Evolutionary conservation across 53 echinoderm and acorn worm species (phyloP), one percentile per base, ranked within the genome.

Genomic region (Paracentrotus lividus): DNA sequence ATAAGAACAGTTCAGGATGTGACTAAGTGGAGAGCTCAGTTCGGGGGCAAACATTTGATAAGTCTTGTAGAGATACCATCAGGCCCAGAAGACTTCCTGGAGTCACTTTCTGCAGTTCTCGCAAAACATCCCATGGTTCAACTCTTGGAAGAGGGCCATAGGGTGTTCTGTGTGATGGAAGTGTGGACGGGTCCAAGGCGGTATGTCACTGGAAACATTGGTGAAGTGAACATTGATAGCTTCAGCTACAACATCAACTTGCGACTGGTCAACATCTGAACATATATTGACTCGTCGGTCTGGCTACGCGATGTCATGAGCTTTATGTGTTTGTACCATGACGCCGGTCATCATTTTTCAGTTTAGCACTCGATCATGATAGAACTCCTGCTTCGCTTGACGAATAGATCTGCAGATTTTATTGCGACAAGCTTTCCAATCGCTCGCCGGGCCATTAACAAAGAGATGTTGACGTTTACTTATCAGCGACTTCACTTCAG

Each of bases 401-500:
- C 43, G 32, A 32, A 94, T 94, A 67, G 68, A 90, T 68, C 77
- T 72, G 32, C 51, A 51, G 38, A 94, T 51, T 42, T 90, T 78
- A 77, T 94, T 94, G 32, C 94, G 89, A 12, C 91, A 52, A 23
- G 40, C 69, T 49, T 24, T 88, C 72, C 85, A 84, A 13, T 67
- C 31, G 40, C 31, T 32, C 26, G 56, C 51, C 12, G 72, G 72
- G 21, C 81, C 78, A 32, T n/a, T 18, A 42, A 8, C 72, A 49
- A 93, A 93, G 31, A 75, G 47, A 20, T 94, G 94, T 9, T 54
- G 54, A 72, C 94, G 45, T 88, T 43, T 49, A 31, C 59, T 43
- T 47, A 94, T 68, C 21, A 94, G 88, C 29, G 51, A 42, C 47
- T 94, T 94, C 59, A 94, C 76, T 88, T 88, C 31, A 33, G 88